Evolutionary conservation across 2,113 vertebrate genomes (phyloP).

Genomic region (Amia ocellicauda): DNA sequence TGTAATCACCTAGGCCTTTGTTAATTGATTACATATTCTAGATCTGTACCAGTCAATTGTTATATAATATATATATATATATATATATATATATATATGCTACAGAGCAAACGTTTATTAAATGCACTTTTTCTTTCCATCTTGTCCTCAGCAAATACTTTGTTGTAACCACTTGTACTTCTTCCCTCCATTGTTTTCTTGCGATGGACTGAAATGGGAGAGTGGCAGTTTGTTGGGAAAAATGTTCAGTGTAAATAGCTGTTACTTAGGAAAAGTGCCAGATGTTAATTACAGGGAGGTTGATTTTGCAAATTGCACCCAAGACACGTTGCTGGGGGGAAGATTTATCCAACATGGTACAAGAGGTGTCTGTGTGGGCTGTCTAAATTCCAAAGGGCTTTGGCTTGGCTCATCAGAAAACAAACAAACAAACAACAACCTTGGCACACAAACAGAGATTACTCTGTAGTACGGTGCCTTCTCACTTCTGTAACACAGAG

Average conservation of each 20-base stretch:
- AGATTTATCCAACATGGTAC: constrained; percentile 48
- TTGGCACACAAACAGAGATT: constrained; percentile 32
- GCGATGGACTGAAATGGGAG: background rate
- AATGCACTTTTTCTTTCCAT: no score
- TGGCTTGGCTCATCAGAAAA: constrained; percentile 45
- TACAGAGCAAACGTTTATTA: no score
- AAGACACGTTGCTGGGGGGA: constrained; percentile 53
- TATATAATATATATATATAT: no score
- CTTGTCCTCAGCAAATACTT: no score
- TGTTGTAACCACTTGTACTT: no score
- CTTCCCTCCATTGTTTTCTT: constrained; percentile 2
- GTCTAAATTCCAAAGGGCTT: constrained; percentile 41
- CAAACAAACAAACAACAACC: constrained; percentile 49
- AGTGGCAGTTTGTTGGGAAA: constrained; percentile 35
- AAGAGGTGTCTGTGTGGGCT: constrained; percentile 43
- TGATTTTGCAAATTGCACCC: constrained; percentile 62
- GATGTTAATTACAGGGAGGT: constrained; percentile 59
- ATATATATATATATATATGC: no score
- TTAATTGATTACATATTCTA: no score
- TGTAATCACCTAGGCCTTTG: no score
- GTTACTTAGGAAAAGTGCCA: constrained; percentile 53
- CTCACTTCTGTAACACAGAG: constrained; percentile 6
- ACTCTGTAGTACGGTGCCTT: constrained; percentile 23
- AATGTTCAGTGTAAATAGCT: constrained; percentile 45
- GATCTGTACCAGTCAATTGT: no score